Evolutionary conservation across 2,113 vertebrate species (phyloP), one percentile per base, ranked within the genome.

Genomic region (Ceyx margarethae): DNA sequence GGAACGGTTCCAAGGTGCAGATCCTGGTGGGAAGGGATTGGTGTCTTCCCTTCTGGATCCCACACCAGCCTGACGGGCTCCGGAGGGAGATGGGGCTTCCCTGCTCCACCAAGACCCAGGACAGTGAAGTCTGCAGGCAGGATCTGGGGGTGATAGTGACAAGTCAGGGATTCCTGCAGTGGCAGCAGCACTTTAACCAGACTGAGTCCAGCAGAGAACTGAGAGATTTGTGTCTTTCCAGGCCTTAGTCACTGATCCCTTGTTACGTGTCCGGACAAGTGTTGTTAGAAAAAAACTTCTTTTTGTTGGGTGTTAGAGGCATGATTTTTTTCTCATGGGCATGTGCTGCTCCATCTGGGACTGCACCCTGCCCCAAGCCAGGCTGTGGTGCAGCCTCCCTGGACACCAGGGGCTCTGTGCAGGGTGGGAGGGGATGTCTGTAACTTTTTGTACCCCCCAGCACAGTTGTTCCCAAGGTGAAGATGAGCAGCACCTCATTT

Each of bases 371-470:
- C 50, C 51, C 53, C 26, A 46, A 8, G 43, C 25, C 42, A 31
- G 66, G 76, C 31, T 64, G 79, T 64, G 79, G 79, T 35, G 53
- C 17, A 6, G 51, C 66, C 58, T 58, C 35, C 61, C 82, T 22
- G 11, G 48, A 48, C 37, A 17, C 33, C 15, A 8, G 42, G 25
- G 46, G 20, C 68, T 26, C 50, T 37, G 42, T 89, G 80, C 35
- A 8, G 54, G 74, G 85, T 19, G 4, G 87, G 85, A 80, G 90
- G 91, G 94, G 92, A 93, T 93, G 45, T 15, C 58, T 94, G 65
- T 31, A 73, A 73, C 73, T 87, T 71, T 3, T 4, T 90, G 45
- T 33, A 75, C 86, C 93, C 42, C 31, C 75, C 88, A n/a, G 43
- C 81, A 42, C 31, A 1, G 5, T 7, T 21, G 37, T 82, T 66